A percentile compares a stretch with the other conserved stretches of the same genome.
phyloP scores from a whole-genome alignment of 1,140 invertebrate species.

The Epicauta chinensis region DNA sequence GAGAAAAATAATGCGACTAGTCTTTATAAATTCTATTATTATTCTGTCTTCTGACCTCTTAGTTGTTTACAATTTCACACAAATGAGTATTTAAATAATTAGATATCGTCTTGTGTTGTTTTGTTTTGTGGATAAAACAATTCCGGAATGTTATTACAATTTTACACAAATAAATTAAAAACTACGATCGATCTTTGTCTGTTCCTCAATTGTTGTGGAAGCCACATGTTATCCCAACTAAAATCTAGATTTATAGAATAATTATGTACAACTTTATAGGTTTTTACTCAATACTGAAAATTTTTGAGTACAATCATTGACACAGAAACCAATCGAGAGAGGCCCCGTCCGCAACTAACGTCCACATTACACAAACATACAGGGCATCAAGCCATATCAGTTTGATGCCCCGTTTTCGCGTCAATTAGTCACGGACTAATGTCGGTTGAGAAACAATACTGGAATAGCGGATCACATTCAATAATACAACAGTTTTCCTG shows the following conservation, averaged over 20 bases:
- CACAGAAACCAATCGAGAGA: too few species aligned
- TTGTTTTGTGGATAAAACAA: slow-evolving; percentile 19
- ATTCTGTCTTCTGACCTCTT: slow-evolving; percentile 14
- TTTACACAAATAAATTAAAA: slow-evolving; percentile 22
- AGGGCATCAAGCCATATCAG: too few species aligned
- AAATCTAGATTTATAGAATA: slow-evolving; percentile 9
- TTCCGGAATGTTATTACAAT: slow-evolving; percentile 23
- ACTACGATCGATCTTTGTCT: slow-evolving; percentile 14
- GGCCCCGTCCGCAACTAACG: too few species aligned
- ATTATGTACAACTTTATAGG: slow-evolving; percentile 14
- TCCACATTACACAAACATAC: too few species aligned
- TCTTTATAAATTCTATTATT: slow-evolving; percentile 13
- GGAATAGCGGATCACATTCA: too few species aligned
- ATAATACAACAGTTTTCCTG: too few species aligned
- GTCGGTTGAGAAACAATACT: too few species aligned
- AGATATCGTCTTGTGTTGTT: too few species aligned
- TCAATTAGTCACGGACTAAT: too few species aligned
- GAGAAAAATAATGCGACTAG: background rate
- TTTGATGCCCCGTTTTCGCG: too few species aligned
- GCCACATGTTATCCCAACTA: slow-evolving; percentile 20
- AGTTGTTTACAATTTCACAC: slow-evolving; percentile 25
- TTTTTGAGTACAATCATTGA: too few species aligned
- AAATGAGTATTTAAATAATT: slow-evolving; percentile 29
- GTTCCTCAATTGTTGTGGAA: slow-evolving; percentile 22
- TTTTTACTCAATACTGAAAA: slow-evolving; percentile 19